A percentile compares a stretch with the other conserved stretches of the same genome.
Evolutionary conservation across 2,113 vertebrate species (phyloP).

Genomic region (Irena cyanogastra): DNA sequence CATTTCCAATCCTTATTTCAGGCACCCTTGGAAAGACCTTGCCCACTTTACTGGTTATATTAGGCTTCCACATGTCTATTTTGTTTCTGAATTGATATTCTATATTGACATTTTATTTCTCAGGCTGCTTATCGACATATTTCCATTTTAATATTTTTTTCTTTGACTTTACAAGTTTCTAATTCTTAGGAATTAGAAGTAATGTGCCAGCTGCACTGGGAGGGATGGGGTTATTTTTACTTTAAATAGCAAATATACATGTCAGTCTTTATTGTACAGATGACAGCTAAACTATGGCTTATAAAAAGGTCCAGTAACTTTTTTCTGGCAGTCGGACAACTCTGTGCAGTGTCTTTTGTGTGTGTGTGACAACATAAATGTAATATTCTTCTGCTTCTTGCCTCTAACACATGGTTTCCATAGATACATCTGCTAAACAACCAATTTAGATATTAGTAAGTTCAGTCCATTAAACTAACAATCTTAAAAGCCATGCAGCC

Average conservation of each 20-base stretch:
- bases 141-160: not conserved
- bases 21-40: not conserved
- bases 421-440: not conserved
- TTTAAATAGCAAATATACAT: not conserved
- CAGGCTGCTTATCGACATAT: not conserved
- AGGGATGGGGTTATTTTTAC: not conserved
- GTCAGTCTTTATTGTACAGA: not conserved
- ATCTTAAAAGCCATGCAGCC: not conserved
- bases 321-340: not conserved
- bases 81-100: not conserved
- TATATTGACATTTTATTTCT: not conserved
- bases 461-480: not conserved
- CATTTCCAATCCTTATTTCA: not conserved
- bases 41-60: not conserved
- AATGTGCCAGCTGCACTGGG: not conserved
- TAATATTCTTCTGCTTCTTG: not conserved
- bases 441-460: rapidly evolving
- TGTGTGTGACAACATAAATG: not conserved
- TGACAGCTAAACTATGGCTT: not conserved
- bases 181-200: no score
- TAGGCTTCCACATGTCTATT: not conserved
- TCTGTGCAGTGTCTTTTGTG: not conserved
- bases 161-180: not conserved
- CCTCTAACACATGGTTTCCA: not conserved
- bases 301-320: not conserved